Evolutionary conservation across 2,888 invertebrate species (phyloP), one percentile per base, ranked within the genome.

Genomic region (Heliconius erato): DNA sequence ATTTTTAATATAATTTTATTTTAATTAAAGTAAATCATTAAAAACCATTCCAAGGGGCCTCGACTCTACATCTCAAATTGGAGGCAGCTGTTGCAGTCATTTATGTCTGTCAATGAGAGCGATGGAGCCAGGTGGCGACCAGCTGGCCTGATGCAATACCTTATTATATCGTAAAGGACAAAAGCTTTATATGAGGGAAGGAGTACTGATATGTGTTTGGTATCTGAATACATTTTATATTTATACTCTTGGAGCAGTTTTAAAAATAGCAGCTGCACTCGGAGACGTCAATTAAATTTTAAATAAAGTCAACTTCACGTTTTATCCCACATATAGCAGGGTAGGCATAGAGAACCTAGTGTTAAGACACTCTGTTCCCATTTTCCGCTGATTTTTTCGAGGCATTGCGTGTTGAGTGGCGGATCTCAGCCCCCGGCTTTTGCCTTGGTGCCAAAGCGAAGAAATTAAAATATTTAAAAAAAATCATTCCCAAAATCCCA

Each of bases 11-110:
- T 44, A 19, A 54, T 71, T 63, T 35, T 63, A 63, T 14, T 28
- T 28, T 40, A 35, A 28, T 14, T n/a, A 7, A 76, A 63, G 1
- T 76, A 76, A 76, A 76, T 59, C 35, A 76, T 74, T 35, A 63
- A 9, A 11, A 35, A 1, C 5, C 14, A 40, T 40, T 40, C n/a
- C 40, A 63, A 63, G 63, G 32, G 16, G 9, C 14, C 14, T 76
- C 11, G 5, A 63, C 35, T 76, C 59, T 11, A 77, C 35, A 28
- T 35, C 28, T 71, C 71, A 44, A 65, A 63, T 59, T 77, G 40
- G 6, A 65, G 67, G 77, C 77, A 81, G 81, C 81, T 81, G 81
- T 71, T 72, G 71, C 65, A 71, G 71, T 81, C 78, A 78, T 81
- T 78, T 81, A 65, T 81, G 59, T 69, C 77, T 78, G 81, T 78